Conservation (phyloP, 2,113 vertebrate genomes). For the Rallus limicola region DNA sequence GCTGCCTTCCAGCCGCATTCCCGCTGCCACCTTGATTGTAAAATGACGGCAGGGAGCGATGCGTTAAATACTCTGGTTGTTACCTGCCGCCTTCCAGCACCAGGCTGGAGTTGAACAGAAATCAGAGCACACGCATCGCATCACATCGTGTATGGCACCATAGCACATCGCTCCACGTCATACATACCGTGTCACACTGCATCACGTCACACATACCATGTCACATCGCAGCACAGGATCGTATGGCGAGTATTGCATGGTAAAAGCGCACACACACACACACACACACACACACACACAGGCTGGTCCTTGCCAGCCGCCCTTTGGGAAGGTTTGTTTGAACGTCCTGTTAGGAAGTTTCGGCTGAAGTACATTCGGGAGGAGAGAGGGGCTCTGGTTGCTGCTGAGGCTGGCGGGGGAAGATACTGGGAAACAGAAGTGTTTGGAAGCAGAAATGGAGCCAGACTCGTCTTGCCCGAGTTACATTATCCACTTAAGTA, state of each 20-base stretch:
- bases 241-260: too few relatives aligned
- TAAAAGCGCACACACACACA: neutral
- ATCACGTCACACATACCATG: too few relatives aligned
- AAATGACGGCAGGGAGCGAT: fast-evolving
- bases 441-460: neutral
- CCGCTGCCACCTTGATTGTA: neutral
- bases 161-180: too few relatives aligned
- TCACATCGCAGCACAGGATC: too few relatives aligned
- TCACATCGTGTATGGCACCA: too few relatives aligned
- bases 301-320: neutral
- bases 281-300: too few relatives aligned
- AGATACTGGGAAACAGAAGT: too few relatives aligned
- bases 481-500: neutral
- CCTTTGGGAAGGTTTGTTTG: neutral
- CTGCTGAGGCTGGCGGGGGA: neutral
- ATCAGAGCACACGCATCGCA: too few relatives aligned
- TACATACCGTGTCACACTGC: too few relatives aligned
- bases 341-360: neutral
- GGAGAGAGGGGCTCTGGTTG: neutral
- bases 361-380: neutral
- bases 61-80: too few relatives aligned
- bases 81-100: too few relatives aligned
- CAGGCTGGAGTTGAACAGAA: too few relatives aligned
- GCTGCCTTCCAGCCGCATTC: neutral
- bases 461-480: neutral